Evolutionary conservation across 2,113 vertebrate species (phyloP).

Genomic region (Ceyx melanurus): DNA sequence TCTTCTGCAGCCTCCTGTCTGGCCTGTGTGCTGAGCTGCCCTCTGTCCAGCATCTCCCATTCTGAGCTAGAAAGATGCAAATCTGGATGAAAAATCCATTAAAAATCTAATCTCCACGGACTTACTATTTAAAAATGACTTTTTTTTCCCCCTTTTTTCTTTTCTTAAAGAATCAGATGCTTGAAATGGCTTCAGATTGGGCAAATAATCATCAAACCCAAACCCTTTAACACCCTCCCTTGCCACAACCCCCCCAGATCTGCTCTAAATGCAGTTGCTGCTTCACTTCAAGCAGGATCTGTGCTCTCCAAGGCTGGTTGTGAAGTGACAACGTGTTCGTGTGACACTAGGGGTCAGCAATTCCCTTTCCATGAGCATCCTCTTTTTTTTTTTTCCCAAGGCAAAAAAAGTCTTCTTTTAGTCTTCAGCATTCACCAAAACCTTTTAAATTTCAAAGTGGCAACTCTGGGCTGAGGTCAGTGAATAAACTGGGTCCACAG

Average conservation of each 20-base stretch:
- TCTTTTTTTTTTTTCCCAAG: not conserved
- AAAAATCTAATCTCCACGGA: not conserved
- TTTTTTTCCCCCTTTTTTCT: not conserved
- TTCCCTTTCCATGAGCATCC: not conserved
- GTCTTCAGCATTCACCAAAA: not conserved
- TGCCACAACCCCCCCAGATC: not conserved
- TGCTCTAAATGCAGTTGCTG: not conserved
- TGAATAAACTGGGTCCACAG: not conserved
- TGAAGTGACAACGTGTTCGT: not conserved
- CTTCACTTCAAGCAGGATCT: not conserved
- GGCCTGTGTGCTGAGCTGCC: not conserved
- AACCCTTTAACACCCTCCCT: not conserved
- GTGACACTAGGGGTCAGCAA: constrained; percentile 52
- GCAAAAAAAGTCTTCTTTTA: not conserved
- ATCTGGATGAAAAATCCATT: not conserved
- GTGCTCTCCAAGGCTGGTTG: fast-evolving
- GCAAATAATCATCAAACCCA: not conserved
- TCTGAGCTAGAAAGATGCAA: not conserved
- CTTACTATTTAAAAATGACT: not conserved
- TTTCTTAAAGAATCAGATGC: not conserved
- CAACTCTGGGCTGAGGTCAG: not conserved
- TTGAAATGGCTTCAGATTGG: not conserved
- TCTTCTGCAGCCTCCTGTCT: not conserved
- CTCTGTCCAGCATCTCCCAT: not conserved
- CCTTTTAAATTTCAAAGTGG: not conserved